phyloP scores from a whole-genome alignment of 2,797 vertebrate species.

The Pachyuromys duprasi region DNA sequence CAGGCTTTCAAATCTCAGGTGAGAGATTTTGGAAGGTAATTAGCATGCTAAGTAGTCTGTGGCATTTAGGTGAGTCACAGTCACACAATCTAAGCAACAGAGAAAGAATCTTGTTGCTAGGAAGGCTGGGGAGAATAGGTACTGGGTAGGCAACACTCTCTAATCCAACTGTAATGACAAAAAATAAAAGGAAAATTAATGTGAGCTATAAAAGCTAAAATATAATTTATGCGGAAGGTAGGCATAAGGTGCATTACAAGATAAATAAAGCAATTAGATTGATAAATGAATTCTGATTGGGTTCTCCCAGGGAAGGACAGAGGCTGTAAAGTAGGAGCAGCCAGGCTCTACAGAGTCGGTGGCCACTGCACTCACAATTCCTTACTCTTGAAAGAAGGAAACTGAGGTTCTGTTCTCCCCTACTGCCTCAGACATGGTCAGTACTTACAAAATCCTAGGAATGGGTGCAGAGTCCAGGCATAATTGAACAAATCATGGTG shows the following conservation, averaged over 20 bases:
- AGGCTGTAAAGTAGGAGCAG: conserved; percentile 10
- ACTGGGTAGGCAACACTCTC: neutral
- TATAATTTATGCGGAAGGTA: neutral
- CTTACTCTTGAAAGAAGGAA: conserved; percentile 13
- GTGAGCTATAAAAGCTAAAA: conserved; percentile 55
- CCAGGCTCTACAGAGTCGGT: neutral
- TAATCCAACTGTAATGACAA: neutral
- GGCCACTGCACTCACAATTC: neutral
- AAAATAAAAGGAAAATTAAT: conserved; percentile 37
- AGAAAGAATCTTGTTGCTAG: conserved; percentile 58
- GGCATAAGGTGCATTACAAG: conserved; percentile 14
- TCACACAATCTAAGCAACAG: conserved; percentile 57
- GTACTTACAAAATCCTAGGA: conserved; percentile 53
- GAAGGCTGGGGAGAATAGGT: conserved; percentile 23
- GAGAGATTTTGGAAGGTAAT: conserved; percentile 73
- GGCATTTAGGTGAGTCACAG: conserved; percentile 61
- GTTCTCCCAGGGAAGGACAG: conserved; percentile 20
- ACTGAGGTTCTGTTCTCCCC: conserved; percentile 45
- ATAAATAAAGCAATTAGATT: conserved; percentile 45
- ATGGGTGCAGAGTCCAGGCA: conserved; percentile 21
- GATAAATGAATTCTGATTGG: conserved; percentile 32
- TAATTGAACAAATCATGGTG: conserved; percentile 55
- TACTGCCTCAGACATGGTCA: conserved; percentile 8
- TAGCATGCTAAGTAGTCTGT: conserved; percentile 64
- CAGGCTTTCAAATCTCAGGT: conserved; percentile 64